Evolutionary conservation across 2,888 invertebrate genomes (phyloP), one percentile per base, ranked within the genome.

Genomic region (Lutraria lutraria): DNA sequence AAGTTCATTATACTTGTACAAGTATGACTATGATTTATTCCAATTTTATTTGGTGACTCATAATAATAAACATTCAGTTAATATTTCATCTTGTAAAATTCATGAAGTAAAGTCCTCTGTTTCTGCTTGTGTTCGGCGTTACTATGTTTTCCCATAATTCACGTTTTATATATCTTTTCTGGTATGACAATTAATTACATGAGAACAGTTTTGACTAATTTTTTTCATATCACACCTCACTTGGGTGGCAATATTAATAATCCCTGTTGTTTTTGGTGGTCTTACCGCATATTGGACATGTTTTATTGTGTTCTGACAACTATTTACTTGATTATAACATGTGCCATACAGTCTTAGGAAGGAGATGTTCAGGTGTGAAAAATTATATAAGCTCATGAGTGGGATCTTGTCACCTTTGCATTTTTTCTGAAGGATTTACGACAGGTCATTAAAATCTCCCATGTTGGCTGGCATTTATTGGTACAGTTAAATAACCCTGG

Each of bases 231-330:
- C 72, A 54, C 82, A 82, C 87, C 83, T 87, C 52, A 25, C 82
- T 16, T 87, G 87, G 63, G 87, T 87, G 87, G 87, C 87, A 72
- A 21, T 82, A 87, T 87, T 87, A 88, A 86, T 88, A 83, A 88
- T 76, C 25, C 53, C 34, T 21, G 43, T 85, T 83, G 76, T 88
- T n/a, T 83, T 63, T 68, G 82, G 86, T 82, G 86, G 85, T 82
- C 85, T 54, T 79, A 60, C 80, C 76, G 29, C 82, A 79, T 80
- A 15, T 10, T 53, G 54, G 60, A 87, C 83, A 84, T 56, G n/a
- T 86, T 86, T 53, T 86, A 85, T 86, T 86, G 63, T 80, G 79
- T 72, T 86, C 54, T 83, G 82, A 83, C 83, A 86, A 80, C 53
- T 52, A 29, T 19, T 56, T 86, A 86, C 68, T 83, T 86, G 60